These are phyloP conservation scores for Eleginops maclovinus DNA, from an alignment of 2,113 vertebrate species.

Conservation along the genomic window DNA sequence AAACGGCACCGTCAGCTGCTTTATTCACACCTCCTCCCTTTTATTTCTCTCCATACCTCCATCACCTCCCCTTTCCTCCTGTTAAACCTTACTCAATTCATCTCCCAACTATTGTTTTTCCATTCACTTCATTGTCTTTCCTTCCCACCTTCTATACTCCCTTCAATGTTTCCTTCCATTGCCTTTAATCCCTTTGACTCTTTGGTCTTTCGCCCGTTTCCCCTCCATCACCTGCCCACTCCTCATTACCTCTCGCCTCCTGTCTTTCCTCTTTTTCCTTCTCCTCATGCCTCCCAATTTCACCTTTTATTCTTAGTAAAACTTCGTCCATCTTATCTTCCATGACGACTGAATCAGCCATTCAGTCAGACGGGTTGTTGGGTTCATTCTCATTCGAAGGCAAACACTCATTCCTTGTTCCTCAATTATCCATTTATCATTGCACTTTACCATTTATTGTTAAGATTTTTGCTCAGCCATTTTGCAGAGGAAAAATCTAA, in stretches of 20 bases:
- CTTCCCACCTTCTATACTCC: background rate
- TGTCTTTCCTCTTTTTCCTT: slow-evolving; percentile 23
- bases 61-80: background rate
- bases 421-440: slow-evolving; percentile 28
- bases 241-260: slow-evolving; percentile 20
- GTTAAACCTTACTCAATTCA: slow-evolving; percentile 3
- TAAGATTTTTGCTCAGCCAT: slow-evolving; percentile 21
- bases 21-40: slow-evolving; percentile 34
- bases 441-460: background rate
- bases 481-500: slow-evolving; percentile 26
- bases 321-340: slow-evolving; percentile 7
- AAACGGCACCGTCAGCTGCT: slow-evolving; percentile 75
- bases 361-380: slow-evolving; percentile 23
- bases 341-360: background rate
- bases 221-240: slow-evolving; percentile 6
- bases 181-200: background rate
- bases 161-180: background rate
- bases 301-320: slow-evolving; percentile 26
- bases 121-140: no score
- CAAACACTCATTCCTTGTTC: slow-evolving; percentile 3
- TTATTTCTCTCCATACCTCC: slow-evolving; percentile 28
- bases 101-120: background rate
- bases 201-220: slow-evolving; percentile 2
- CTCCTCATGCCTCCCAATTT: background rate
- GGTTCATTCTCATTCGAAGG: slow-evolving; percentile 49